Base-by-base conservation (phyloP, 2,797 vertebrate species). In the Poeciliopsis turneri region DNA sequence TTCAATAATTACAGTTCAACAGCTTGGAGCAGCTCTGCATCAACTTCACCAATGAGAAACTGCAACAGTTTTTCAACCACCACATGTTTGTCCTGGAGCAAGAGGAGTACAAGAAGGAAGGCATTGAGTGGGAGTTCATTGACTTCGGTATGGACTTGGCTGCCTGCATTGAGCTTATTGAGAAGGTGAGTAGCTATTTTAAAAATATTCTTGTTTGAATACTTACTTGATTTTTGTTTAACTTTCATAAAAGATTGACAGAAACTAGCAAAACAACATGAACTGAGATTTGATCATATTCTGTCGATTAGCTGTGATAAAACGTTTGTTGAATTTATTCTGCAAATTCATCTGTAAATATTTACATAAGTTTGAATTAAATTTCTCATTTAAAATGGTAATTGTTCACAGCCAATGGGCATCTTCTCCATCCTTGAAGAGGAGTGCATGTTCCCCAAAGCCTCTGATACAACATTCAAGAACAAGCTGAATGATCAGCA, bases 401-500 rank as follows among this genome's bases (percentile, higher is more conserved):
- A 23, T 30, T 77, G 3, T 66, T 80, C 20, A 86, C 79, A 94
- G 94, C 94, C 93, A 15, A 91, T 95, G 93, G 94, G 92, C 8
- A 95, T 95, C 86, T 95, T 95, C 72, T 93, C 93, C 80, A 94
- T 95, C 82, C 95, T 97, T 88, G 97, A 97, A 88, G 96, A 97
- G 92, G 96, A 97, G 92, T 97, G 96, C 74, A 97, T 97, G 95
- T 96, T 97, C 92, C 95, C 96, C 80, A 97, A 96, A 89, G 93
- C 95, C 0, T 91, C 95, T 28, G 95, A 96, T 82, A 94, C 88
- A 20, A 93, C 96, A 83, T 97, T 97, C 86, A 97, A 96, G 90
- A 97, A 96, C 91, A 97, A 98, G 87, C 89, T 98, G 66, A 92
- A 97, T 5, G 97, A 97, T 72, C 97, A 97, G 86, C 97, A 97